Percentiles rank a stretch among this genome's conserved stretches.
Conservation (phyloP, 2,113 vertebrate genomes). For the Atherinomorus stipes region DNA sequence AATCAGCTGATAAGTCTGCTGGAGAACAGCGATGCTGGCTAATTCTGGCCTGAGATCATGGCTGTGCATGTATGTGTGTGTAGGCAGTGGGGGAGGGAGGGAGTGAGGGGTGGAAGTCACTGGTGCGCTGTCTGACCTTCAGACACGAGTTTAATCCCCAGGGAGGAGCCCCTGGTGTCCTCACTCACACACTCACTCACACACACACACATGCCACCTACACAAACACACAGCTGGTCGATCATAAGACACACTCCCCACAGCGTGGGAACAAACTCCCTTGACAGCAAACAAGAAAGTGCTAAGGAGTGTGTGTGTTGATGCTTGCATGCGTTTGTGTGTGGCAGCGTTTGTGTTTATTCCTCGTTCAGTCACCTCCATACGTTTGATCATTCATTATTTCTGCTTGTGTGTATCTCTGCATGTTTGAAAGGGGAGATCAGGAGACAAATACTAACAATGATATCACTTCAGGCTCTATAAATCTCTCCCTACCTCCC, state of each 20-base stretch:
- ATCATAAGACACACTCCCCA: slow-evolving; percentile 59
- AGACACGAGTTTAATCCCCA: slow-evolving; percentile 51
- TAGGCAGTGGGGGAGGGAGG: too few relatives aligned
- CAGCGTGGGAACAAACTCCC: slow-evolving; percentile 51
- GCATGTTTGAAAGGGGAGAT: slow-evolving; percentile 40
- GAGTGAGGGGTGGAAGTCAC: slow-evolving; percentile 9
- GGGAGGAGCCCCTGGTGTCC: slow-evolving; percentile 34
- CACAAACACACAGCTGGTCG: slow-evolving; percentile 39
- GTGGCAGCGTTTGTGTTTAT: background rate
- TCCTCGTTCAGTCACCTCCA: slow-evolving; percentile 48
- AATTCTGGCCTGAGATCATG: slow-evolving; percentile 16
- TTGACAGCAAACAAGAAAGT: slow-evolving; percentile 26
- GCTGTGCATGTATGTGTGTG: background rate
- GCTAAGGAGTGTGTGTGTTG: background rate
- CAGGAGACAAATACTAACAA: slow-evolving; percentile 62
- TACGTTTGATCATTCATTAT: slow-evolving; percentile 30
- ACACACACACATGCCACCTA: slow-evolving; percentile 22
- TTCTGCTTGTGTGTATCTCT: slow-evolving; percentile 14
- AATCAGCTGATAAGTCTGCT: slow-evolving; percentile 18
- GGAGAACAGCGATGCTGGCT: slow-evolving; percentile 1
- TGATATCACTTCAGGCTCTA: slow-evolving; percentile 68
- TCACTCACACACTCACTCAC: background rate
- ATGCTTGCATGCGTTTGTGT: slow-evolving; percentile 17
- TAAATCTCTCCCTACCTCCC: slow-evolving; percentile 67
- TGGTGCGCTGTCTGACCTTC: slow-evolving; percentile 42